Evolutionary conservation across 53 echinoderm and acorn worm genomes (phyloP), one percentile per base, ranked within the genome.

Genomic region (Henricia sp.): DNA sequence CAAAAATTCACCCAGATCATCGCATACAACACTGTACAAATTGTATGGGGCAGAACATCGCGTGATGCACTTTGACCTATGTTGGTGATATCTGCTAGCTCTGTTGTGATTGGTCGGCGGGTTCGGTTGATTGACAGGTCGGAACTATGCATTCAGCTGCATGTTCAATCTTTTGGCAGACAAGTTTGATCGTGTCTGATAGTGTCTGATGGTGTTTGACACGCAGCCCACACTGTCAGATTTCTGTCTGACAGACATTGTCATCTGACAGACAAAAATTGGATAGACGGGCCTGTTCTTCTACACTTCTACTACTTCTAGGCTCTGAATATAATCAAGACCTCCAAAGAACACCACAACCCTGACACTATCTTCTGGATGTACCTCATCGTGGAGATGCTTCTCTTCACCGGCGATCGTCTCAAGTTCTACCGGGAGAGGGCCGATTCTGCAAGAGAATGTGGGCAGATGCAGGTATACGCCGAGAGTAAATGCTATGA

Each of bases 401-500:
- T 96, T 29, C 88, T 91, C 78, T 85, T 89, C 12, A 85, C 89
- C 10, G 84, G 93, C 52, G 82, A 89, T 14, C 70, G 96, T 37
- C 50, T 86, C n/a, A 73, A 70, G 23, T 96, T 93, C 50, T 96
- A 94, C 76, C 76, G 57, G 42, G 77, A 68, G 50, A 50, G 93
- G 52, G 96, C 93, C 24, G 68, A 89, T 40, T 74, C 83, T 0
- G 88, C 87, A 17, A 86, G 83, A 48, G 64, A 70, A n/a, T 48
- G 88, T 6, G 91, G 89, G 6, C 83, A 93, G 29, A 77, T 86
- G 68, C 83, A 86, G 40, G 60, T 89, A 16, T 91, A 87, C 72
- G 96, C 93, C 11, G 91, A 96, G 34, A 94, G 86, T 71, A 93
- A 72, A 53, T 83, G 87, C 67, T 74, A 87, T 2, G 96, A 96